Base-by-base conservation (phyloP, 2,797 vertebrate species). In the Notolabrus celidotus region DNA sequence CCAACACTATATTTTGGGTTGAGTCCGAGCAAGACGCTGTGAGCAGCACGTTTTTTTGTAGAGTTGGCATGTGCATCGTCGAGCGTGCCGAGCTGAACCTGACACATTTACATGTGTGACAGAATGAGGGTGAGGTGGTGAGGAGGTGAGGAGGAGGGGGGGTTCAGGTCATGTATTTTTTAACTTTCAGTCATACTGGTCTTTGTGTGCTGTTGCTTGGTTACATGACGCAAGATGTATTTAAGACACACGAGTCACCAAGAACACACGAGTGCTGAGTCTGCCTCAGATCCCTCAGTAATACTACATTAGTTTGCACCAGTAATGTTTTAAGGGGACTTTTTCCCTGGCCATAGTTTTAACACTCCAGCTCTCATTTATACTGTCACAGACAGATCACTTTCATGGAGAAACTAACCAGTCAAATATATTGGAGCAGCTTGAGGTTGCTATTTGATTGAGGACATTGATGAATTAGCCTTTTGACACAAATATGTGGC, bases 41-140 rank as follows among this genome's bases (percentile, higher is more conserved):
- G 62, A 50, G 58, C 49, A 14, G 61, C 60, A 58, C 56, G 36
- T 61, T 71, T 71, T 74, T 58, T 23, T 54, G 49, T 77, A 73
- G 46, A 59, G 23, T 67, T 74, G 42, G 52, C 61, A 29, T 75
- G 76, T 67, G 54, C 38, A 16, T 59, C 43, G 59, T 70, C 20
- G 31, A 25, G 12, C 14, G 2, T 11, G 5, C 79, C 82, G 55
- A 59, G 53, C 57, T 25, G 59, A 74, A 80, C 60, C 58, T 65
- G 77, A 82, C 74, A 67, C 52, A 71, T 77, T 71, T 67, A 60
- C 71, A 76, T 70, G 68, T 57, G 74, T 86, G 86, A 88, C 83
- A 80, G 83, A 86, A 83, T 81, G 84, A 78, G 80, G 79, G 36
- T 72, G 77, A 56, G 66, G 22, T 55, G 57, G 50, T 34, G 68